Base-by-base conservation (phyloP, 2,888 invertebrate species). In the Ellobium chinense region DNA sequence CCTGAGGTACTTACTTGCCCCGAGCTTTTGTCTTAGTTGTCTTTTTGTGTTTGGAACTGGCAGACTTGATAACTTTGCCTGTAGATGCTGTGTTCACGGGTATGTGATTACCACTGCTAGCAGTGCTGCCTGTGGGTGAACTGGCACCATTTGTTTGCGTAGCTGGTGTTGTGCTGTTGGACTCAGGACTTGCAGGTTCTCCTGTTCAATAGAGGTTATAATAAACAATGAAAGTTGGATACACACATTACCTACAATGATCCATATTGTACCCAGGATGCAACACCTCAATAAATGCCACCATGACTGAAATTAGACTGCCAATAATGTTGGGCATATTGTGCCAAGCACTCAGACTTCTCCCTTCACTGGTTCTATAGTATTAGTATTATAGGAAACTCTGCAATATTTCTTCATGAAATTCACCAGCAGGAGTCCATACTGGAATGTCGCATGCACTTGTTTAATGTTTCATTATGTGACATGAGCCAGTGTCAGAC, bases 121-220 rank as follows among this genome's bases (percentile, higher is more conserved):
- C 87, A 29, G 84, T 86, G 58, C 87, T 87, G 75, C 84, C 88
- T 21, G 87, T 84, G 70, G 86, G 86, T 31, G 85, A 84, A 56
- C 77, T 82, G 46, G 86, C 85, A 37, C 89, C 89, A 79, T 90
- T 90, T n/a, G 87, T 87, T 46, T 88, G 88, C 18, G 75, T 24
- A 14, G 80, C 74, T 39, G 80, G 74, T 27, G 80, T 80, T 54
- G 80, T 56, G 54, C 65, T 68, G 66, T 74, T 74, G 3, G 80
- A 58, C 66, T 80, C 80, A 2, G 80, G 80, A n/a, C 80, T 80
- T 62, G 73, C 74, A 46, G 80, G 73, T 46, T 80, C 80, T 58
- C 72, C 74, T 80, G 36, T 39, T 39, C 7, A 12, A 63, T 46
- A 24, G 7, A 37, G n/a, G 9, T 39, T 36, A 69, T n/a, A 72